Evolutionary conservation across 2,113 vertebrate species (phyloP), one percentile per base, ranked within the genome.

Genomic region (Paracyprichromis sp.): DNA sequence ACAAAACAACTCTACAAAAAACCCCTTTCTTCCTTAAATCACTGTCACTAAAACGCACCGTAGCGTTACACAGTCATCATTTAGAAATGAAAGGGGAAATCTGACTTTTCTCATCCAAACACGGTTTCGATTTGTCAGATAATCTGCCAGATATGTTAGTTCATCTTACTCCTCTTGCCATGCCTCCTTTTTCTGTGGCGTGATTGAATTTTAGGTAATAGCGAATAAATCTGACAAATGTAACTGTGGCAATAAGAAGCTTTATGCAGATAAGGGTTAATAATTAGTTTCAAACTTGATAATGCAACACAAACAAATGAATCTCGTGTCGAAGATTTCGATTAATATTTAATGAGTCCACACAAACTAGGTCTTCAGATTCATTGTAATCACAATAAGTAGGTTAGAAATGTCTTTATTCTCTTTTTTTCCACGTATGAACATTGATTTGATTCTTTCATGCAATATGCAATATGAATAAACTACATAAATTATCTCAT

Each of bases 271-370:
- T 92, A 43, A 83, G 80, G 11, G 16, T 82, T 82, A 61, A 54
- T 90, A 86, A 93, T 93, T 92, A 40, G 21, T 81, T 83, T 90
- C 81, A 92, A 86, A 90, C 47, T 24, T 7, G n/a, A 88, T 82
- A 73, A 86, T 9, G n/a, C 53, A 89, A 73, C 82, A 83, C 85
- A 91, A 93, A 80, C 87, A 90, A 53, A 24, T 59, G 31, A 80
- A 82, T 86, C 86, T 92, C 66, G 61, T 86, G 81, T 61, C 43
- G 80, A 92, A 87, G 89, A 89, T 93, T 79, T 53, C 53, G 63
- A 92, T 88, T 63, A 89, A 91, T 93, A 90, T 90, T 92, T 92
- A 38, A 95, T 89, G 83, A 90, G 71, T 80, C 83, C 57, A 88
- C 79, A 88, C 61, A 91, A 90, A 92, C 50, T 54, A 16, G 85